Percentiles rank a stretch among this genome's conserved stretches.
Conservation (phyloP, 1,140 invertebrate species). For the Meloidogyne floridensis region DNA sequence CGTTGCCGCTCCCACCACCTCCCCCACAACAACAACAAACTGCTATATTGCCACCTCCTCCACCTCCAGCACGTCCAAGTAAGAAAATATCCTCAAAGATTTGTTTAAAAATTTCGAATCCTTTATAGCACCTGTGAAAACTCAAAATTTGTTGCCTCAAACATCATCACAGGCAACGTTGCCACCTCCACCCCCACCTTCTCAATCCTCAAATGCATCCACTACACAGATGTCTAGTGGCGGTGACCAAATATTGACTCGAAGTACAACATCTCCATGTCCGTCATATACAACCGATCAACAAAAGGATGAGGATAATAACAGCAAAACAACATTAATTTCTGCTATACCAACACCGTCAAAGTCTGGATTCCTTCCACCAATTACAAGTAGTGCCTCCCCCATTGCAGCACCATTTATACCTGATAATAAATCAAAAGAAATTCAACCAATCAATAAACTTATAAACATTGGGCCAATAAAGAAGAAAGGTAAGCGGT, state of each 20-base stretch:
- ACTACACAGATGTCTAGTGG: too few relatives aligned
- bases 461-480: neutral
- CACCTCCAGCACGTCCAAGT: neutral
- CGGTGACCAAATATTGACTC: too few relatives aligned
- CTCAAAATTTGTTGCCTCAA: neutral
- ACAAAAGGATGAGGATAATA: neutral
- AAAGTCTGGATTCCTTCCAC: neutral
- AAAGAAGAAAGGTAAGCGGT: neutral
- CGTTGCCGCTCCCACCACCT: constrained; percentile 4
- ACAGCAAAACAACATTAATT: neutral
- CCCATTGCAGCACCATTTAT: neutral
- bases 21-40: neutral
- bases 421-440: neutral
- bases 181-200: neutral
- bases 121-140: neutral
- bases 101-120: too few relatives aligned
- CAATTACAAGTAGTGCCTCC: neutral
- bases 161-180: neutral
- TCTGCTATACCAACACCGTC: neutral
- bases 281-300: neutral
- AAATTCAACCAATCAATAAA: neutral
- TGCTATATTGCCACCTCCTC: constrained; percentile 1
- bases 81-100: neutral
- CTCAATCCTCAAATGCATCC: neutral
- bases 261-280: too few relatives aligned